Conservation (phyloP, 2,888 invertebrate genomes). For the Nesidiocoris tenuis region DNA sequence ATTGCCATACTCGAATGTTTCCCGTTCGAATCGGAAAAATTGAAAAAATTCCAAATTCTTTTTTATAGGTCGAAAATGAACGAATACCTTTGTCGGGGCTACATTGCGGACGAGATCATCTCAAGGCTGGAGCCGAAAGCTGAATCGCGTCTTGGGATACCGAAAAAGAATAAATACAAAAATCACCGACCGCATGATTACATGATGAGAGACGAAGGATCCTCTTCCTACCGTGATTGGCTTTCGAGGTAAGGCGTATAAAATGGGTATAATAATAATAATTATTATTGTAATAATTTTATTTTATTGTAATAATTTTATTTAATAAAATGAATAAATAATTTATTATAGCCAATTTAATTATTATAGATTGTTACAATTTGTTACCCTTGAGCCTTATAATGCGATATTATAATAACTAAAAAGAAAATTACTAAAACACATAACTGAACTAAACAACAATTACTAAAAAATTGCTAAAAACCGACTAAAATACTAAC, state of each 20-base stretch:
- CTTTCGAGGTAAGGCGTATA: constrained; percentile 68
- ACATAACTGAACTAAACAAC: too few species aligned
- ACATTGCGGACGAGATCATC: constrained; percentile 71
- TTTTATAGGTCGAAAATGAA: constrained; percentile 64
- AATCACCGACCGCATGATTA: constrained; percentile 49
- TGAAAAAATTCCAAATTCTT: too few species aligned
- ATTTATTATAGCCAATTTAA: not conserved
- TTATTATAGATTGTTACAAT: too few species aligned
- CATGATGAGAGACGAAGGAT: constrained; percentile 68
- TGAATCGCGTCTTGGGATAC: constrained; percentile 51
- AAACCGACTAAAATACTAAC: too few species aligned
- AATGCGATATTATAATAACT: too few species aligned
- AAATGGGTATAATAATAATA: too few species aligned
- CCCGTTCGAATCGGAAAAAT: too few species aligned
- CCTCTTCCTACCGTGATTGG: constrained; percentile 73
- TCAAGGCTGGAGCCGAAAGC: constrained; percentile 59
- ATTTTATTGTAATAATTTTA: not conserved
- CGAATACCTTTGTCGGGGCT: constrained; percentile 73
- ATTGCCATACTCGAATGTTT: too few species aligned
- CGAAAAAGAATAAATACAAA: constrained; percentile 46
- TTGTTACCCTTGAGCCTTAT: too few species aligned
- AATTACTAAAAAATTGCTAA: too few species aligned
- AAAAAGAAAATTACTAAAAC: too few species aligned
- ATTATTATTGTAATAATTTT: not conserved
- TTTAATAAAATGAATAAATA: not conserved